Evolutionary conservation across 2,888 invertebrate species (phyloP), one percentile per base, ranked within the genome.

Genomic region (Arrhopalites spinosus): DNA sequence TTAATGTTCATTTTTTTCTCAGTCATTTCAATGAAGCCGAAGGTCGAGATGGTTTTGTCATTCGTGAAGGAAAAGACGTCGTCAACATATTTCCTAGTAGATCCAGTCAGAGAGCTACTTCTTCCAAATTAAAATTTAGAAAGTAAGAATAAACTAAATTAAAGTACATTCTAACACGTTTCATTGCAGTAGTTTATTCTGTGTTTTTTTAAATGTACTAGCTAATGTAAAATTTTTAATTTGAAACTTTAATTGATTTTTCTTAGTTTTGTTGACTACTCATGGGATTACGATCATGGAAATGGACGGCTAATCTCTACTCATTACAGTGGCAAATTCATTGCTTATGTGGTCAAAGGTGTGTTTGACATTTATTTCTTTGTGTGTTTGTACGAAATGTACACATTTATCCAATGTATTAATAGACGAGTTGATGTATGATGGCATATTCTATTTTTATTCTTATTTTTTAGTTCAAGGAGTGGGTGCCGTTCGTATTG

Each of bases 291-390:
- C 64, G 91, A 92, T 83, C 92, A 93, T 84, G 95, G 95, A 84
- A 88, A 91, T 0, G 96, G 97, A 0, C 93, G 94, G 84, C 87
- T 97, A 77, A 89, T 97, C 56, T 94, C 96, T 13, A 91, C 95
- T 59, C 96, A 97, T 85, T 90, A 92, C 83, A 90, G 90, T 84
- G 93, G 94, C 74, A 91, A 92, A 84, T 93, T 92, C 85, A 88
- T 96, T 81, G 97, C 97, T 0, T 97, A 96, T 87, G 93, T 92
- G 77, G 91, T 97, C 79, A 95, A 93, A 90, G 36, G 36, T 36
- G 11, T 36, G 5, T 36, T 36, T n/a, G n/a, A n/a, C n/a, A n/a
- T n/a, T n/a, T n/a, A n/a, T n/a, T n/a, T n/a, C n/a, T n/a, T n/a
- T n/a, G n/a, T n/a, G n/a, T n/a, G n/a, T n/a, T n/a, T n/a, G n/a